Conservation (phyloP, 2,113 vertebrate genomes). For the Cololabis saira region DNA sequence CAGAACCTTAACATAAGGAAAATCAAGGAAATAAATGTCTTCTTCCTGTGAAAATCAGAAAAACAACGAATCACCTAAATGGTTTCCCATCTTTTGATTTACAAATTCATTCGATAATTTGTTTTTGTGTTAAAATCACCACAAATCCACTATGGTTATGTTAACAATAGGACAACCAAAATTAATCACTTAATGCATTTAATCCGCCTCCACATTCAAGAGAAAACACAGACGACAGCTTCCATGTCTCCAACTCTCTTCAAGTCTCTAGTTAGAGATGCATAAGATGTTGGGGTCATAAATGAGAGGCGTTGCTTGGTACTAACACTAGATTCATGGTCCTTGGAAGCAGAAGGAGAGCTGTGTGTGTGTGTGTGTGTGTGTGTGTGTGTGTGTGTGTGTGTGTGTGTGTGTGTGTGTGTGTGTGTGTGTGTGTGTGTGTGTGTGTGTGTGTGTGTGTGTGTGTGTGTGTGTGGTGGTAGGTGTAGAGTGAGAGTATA, state of each 20-base stretch:
- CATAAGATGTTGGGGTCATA: slow-evolving; percentile 18
- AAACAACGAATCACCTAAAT: no score
- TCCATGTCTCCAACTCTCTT: background rate
- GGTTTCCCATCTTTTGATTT: no score
- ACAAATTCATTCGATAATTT: no score
- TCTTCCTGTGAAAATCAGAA: no score
- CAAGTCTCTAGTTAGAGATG: slow-evolving; percentile 13
- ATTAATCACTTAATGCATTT: no score
- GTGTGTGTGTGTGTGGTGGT: slow-evolving; percentile 39
- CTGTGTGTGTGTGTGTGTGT: slow-evolving; percentile 12
- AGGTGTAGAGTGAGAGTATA: slow-evolving; percentile 56
- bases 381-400: slow-evolving; percentile 18
- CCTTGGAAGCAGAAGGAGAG: slow-evolving; percentile 12
- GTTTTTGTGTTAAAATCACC: no score
- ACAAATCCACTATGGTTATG: no score
- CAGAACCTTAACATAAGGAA: no score
- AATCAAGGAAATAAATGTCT: no score
- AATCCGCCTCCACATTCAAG: no score
- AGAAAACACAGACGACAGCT: background rate
- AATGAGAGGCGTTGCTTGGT: slow-evolving; percentile 28
- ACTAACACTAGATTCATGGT: slow-evolving; percentile 40
- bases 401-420: slow-evolving; percentile 16
- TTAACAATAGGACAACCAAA: no score
- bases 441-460: slow-evolving; percentile 13
- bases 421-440: slow-evolving; percentile 14